Percentiles rank a stretch among this genome's conserved stretches.
These are phyloP conservation scores for Osmoderma eremita DNA, from an alignment of 2,888 invertebrate genomes.

Conservation along the genomic window DNA sequence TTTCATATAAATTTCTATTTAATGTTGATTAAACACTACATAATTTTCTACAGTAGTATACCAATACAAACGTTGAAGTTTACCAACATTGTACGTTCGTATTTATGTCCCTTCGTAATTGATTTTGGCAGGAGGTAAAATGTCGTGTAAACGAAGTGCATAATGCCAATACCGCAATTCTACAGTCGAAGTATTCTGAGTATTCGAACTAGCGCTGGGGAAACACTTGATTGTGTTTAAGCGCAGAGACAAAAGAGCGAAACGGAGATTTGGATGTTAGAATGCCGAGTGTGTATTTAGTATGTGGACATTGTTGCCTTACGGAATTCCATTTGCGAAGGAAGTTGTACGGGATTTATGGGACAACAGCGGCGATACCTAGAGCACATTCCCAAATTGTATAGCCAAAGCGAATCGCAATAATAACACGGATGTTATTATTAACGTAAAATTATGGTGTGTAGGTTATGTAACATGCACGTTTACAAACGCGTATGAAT, in stretches of 20 bases:
- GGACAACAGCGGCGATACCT: no score
- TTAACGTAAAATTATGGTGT: no score
- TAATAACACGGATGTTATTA: no score
- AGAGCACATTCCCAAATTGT: no score
- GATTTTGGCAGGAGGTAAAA: constrained; percentile 16
- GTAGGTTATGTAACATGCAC: no score
- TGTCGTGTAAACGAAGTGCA: constrained; percentile 23
- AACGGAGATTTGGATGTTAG: constrained; percentile 16
- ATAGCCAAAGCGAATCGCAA: no score
- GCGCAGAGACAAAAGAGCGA: constrained; percentile 20
- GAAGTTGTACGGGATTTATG: constrained; percentile 7
- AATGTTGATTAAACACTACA: no score
- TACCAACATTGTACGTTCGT: constrained; percentile 9
- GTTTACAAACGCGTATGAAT: no score
- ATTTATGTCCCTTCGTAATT: constrained; percentile 26
- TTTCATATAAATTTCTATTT: no score
- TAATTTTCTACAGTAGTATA: no score
- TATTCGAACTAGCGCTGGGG: constrained; percentile 23
- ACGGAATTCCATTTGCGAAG: constrained; percentile 18
- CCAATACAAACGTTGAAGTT: no score
- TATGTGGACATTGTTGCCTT: constrained; percentile 21
- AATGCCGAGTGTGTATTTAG: constrained; percentile 24
- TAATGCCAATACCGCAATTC: constrained; percentile 18
- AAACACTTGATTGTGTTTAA: constrained; percentile 29
- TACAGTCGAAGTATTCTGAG: constrained; percentile 20